These are phyloP conservation scores for Cataglyphis rosenhaueri DNA, from an alignment of 2,888 invertebrate species.

Conservation along the genomic window DNA sequence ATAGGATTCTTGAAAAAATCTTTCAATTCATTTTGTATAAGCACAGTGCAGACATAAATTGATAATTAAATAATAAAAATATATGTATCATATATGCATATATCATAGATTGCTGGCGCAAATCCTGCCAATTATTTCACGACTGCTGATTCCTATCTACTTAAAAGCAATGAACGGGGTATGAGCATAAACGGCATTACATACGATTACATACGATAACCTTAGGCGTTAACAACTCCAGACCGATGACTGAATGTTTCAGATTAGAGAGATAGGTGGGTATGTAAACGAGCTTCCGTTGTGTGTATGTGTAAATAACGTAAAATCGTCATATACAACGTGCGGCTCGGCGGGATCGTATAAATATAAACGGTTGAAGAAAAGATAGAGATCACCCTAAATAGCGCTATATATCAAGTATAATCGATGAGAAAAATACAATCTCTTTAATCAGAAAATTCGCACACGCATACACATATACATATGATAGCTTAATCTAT, in stretches of 20 bases:
- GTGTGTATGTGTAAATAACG: constrained; percentile 59
- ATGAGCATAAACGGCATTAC: constrained; percentile 74
- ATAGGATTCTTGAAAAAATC: neutral
- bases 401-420: neutral
- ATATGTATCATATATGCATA: neutral
- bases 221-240: constrained; percentile 80
- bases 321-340: constrained; percentile 25
- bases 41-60: neutral
- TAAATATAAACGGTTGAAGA: neutral
- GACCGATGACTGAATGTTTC: constrained; percentile 77
- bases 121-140: constrained; percentile 66
- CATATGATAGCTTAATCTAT: neutral
- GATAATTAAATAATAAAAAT: constrained; percentile 41
- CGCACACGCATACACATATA: no score
- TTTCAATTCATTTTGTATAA: neutral
- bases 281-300: constrained; percentile 71
- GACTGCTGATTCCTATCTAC: constrained; percentile 60
- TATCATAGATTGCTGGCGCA: constrained; percentile 16
- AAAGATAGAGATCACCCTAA: neutral
- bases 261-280: constrained; percentile 79
- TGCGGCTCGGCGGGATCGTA: neutral
- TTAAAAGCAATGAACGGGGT: constrained; percentile 68
- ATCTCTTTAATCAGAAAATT: constrained; percentile 24
- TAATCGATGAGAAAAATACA: constrained; percentile 1
- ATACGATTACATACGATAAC: constrained; percentile 73